Evolutionary conservation across 2,888 invertebrate genomes (phyloP).

Genomic region (Gymnocheta viridis): DNA sequence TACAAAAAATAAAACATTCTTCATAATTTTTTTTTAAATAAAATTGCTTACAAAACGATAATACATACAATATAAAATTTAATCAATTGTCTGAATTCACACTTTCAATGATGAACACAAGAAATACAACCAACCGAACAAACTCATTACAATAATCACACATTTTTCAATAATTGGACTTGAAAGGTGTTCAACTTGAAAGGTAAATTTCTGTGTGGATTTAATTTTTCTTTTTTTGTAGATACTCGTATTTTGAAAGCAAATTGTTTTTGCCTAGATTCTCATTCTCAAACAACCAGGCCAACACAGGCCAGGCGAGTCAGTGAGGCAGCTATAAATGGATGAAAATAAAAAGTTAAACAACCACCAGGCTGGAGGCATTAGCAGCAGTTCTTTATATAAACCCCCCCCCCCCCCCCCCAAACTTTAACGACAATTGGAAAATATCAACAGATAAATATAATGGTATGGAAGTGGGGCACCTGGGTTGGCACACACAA

Average conservation of each 20-base stretch:
- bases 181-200: constrained; percentile 72
- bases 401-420: too few relatives aligned
- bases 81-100: constrained; percentile 73
- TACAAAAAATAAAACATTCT: neutral
- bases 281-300: neutral
- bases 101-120: constrained; percentile 20
- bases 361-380: constrained; percentile 32
- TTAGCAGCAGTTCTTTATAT: neutral
- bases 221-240: constrained; percentile 35
- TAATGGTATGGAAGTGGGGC: neutral
- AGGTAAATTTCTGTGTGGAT: constrained; percentile 63
- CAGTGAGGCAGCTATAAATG: constrained; percentile 12
- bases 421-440: constrained; percentile 12
- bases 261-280: constrained; percentile 26
- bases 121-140: neutral
- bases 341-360: constrained; percentile 2
- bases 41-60: constrained; percentile 6
- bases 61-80: constrained; percentile 72
- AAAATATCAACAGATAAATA: neutral
- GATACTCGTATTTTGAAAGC: constrained; percentile 7
- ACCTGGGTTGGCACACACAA: constrained; percentile 25
- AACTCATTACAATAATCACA: constrained; percentile 55
- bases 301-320: neutral
- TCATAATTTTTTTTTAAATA: constrained; percentile 1
- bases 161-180: constrained; percentile 65